Percentiles rank a stretch among this genome's conserved stretches.
Evolutionary conservation across 23 tunicate species (phyloP).

Genomic region (Styela plicata): DNA sequence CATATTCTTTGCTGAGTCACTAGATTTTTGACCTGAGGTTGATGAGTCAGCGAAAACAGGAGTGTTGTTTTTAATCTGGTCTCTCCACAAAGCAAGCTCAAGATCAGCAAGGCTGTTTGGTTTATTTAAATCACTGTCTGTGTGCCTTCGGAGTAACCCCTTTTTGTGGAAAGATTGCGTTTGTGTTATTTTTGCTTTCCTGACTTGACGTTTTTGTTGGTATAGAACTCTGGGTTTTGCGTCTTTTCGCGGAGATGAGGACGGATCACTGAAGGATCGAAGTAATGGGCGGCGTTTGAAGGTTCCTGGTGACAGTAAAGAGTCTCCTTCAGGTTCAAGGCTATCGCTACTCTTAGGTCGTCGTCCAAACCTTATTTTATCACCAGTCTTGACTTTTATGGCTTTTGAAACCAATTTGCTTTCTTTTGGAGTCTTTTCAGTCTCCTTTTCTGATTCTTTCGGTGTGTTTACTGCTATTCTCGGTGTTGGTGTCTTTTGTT

Average conservation of each 20-base stretch:
- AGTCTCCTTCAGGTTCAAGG: not conserved
- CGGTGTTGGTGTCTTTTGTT: no score
- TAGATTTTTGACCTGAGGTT: not conserved
- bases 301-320: not conserved
- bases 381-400: not conserved
- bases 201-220: slow-evolving; percentile 9
- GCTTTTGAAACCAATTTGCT: not conserved
- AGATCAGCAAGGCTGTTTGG: not conserved
- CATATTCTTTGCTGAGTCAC: not conserved
- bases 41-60: not conserved
- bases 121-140: not conserved
- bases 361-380: not conserved
- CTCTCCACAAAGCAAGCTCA: not conserved
- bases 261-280: slow-evolving; percentile 20
- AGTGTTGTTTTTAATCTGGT: not conserved
- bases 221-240: slow-evolving; percentile 6
- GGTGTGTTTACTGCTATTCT: not conserved
- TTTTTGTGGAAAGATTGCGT: not conserved
- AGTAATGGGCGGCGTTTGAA: not conserved
- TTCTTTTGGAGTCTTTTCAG: not conserved
- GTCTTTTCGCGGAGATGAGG: slow-evolving; percentile 13
- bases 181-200: slow-evolving; percentile 8
- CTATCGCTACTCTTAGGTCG: not conserved
- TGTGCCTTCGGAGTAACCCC: not conserved
- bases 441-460: not conserved